Percentiles rank a stretch among this genome's conserved stretches.
phyloP scores from a whole-genome alignment of 2,113 vertebrate species.

The Oreochromis spilurus region DNA sequence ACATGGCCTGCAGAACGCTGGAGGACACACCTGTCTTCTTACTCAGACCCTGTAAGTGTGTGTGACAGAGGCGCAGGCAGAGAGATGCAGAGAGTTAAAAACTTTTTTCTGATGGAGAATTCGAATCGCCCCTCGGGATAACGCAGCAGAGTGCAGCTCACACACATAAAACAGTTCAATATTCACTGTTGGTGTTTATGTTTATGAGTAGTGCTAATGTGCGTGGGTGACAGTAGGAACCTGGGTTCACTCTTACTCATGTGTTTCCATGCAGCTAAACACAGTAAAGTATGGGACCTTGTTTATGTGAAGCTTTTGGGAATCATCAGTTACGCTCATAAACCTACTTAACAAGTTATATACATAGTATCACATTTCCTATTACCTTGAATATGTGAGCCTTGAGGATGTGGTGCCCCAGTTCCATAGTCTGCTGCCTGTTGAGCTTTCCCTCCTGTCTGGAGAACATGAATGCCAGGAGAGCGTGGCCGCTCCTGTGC shows the following conservation, averaged over 20 bases:
- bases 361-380: neutral
- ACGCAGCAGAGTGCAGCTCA: neutral
- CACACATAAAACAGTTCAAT: constrained; percentile 1
- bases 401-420: constrained; percentile 97
- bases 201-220: constrained; percentile 23
- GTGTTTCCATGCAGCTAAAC: neutral
- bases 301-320: neutral
- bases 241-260: neutral
- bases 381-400: constrained; percentile 98
- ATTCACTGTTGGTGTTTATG: constrained; percentile 14
- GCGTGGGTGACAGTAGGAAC: neutral
- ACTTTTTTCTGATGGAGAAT: constrained; percentile 66
- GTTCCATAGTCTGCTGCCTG: constrained; percentile 97
- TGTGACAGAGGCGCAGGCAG: neutral
- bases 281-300: neutral
- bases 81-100: neutral
- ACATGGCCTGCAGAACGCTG: constrained; percentile 92
- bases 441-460: constrained; percentile 95
- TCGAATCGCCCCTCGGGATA: constrained; percentile 35
- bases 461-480: constrained; percentile 97
- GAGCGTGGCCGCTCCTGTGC: constrained; percentile 89
- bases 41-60: constrained; percentile 82
- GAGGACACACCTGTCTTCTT: constrained; percentile 94
- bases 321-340: neutral
- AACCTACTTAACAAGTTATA: neutral